Evolutionary conservation across 2,888 invertebrate species (phyloP), one percentile per base, ranked within the genome.

Genomic region (Rotaria sp.): DNA sequence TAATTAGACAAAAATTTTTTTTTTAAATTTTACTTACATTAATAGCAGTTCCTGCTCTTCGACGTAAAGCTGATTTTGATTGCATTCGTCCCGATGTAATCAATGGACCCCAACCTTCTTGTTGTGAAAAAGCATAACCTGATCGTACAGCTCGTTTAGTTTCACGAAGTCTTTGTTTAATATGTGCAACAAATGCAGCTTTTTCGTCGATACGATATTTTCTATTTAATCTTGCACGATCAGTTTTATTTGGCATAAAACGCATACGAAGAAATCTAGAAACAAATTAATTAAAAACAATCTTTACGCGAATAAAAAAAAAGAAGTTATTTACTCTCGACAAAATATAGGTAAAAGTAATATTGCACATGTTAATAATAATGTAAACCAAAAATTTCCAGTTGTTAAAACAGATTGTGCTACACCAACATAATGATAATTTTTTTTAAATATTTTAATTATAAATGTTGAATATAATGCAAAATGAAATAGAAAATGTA

Each of bases 401-500:
- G 96, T 96, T 88, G 94, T 94, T 93, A 96, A 90, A 59, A 91
- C 89, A 75, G 89, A 89, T 18, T 90, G 89, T 48, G 91, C 90
- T 7, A 89, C 89, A 26, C 92, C 92, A 84, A 90, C 88, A 88
- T 92, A 92, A 94, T 95, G 88, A 85, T 86, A 86, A 35, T 74
- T 57, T 59, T 84, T 95, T 94, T 84, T 59, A 89, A 90, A 45
- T 87, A 88, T 85, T 89, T 89, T 48, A 88, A 88, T 59, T 74
- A 87, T 95, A n/a, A n/a, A n/a, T 94, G 92, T 96, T 96, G 97
- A 96, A 92, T 97, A 97, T 87, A 92, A 90, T 92, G 96, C 95
- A 91, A 96, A 95, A 91, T 96, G 96, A 89, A 97, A 93, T 89
- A 95, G 93, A 92, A 98, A 96, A 93, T 96, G 99, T 92, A 96